Percentiles rank a stretch among this genome's conserved stretches.
Evolutionary conservation across 2,113 vertebrate species (phyloP).

Genomic region (Manacus vitellinus): DNA sequence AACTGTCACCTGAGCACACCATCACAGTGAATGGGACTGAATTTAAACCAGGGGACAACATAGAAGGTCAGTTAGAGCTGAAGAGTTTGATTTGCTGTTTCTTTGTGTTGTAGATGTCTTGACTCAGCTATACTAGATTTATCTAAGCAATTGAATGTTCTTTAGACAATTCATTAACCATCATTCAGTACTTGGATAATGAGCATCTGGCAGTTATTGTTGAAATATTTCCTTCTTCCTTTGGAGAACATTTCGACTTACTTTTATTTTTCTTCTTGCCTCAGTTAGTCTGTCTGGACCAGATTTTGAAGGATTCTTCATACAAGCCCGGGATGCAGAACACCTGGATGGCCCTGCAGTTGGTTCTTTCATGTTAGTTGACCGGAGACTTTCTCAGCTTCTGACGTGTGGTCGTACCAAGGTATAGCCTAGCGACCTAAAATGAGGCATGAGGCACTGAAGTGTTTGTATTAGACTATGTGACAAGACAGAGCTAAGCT

Average conservation of each 20-base stretch:
- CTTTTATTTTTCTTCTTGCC: not conserved
- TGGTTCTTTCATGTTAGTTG: slow-evolving; percentile 77
- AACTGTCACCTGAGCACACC: slow-evolving; percentile 53
- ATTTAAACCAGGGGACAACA: slow-evolving; percentile 77
- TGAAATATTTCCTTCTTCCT: not conserved
- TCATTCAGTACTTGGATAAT: not conserved
- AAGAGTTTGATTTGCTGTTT: not conserved
- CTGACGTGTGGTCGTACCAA: slow-evolving; percentile 74
- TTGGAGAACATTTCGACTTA: not conserved
- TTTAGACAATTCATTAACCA: not conserved
- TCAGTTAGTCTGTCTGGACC: slow-evolving; percentile 79
- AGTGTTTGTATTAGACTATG: not conserved
- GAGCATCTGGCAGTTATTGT: not conserved
- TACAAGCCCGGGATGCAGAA: slow-evolving; percentile 80
- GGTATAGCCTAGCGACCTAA: slow-evolving; percentile 63
- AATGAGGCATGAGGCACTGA: not conserved
- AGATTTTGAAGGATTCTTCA: slow-evolving; percentile 83
- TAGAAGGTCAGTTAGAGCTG: slow-evolving; percentile 71
- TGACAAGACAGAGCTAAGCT: not conserved
- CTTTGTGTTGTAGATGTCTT: not conserved
- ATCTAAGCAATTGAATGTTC: not conserved
- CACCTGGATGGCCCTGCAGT: slow-evolving; percentile 54
- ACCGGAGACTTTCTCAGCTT: slow-evolving; percentile 76
- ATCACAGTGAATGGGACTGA: slow-evolving; percentile 71
- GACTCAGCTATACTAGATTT: not conserved